Evolutionary conservation across 2,888 invertebrate species (phyloP).

Genomic region (Orthosia incerta): DNA sequence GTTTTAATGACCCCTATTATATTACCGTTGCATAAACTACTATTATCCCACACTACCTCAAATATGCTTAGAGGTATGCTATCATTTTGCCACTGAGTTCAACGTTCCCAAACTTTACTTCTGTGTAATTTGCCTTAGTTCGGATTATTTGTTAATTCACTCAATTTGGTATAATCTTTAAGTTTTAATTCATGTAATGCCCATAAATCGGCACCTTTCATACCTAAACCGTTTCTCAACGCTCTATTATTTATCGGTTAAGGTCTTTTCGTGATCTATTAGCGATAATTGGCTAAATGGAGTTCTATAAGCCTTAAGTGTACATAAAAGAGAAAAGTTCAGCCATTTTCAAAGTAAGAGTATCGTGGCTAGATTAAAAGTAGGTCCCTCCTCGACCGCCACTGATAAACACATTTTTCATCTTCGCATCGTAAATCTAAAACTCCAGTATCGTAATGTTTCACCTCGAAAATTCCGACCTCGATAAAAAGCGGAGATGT

Average conservation of each 20-base stretch:
- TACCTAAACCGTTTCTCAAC: constrained; percentile 17
- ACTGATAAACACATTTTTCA: constrained; percentile 36
- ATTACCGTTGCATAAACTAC: no score
- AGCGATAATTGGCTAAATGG: constrained; percentile 47
- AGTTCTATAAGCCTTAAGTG: constrained; percentile 27
- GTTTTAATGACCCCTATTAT: no score
- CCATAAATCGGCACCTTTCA: constrained; percentile 14
- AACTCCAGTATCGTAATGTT: constrained; percentile 35
- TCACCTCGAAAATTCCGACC: constrained; percentile 37
- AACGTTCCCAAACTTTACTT: neutral
- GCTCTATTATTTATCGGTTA: constrained; percentile 26
- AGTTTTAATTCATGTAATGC: neutral
- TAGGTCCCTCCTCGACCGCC: neutral
- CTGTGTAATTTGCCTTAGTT: neutral
- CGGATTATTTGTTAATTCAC: constrained; percentile 10
- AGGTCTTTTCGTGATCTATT: constrained; percentile 44
- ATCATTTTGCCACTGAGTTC: neutral
- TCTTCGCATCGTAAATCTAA: constrained; percentile 28
- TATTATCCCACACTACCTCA: neutral
- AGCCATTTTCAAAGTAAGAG: constrained; percentile 17
- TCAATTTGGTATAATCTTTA: neutral
- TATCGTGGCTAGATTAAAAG: constrained; percentile 22
- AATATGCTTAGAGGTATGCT: neutral
- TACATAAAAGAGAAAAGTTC: constrained; percentile 30
- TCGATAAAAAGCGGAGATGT: constrained; percentile 44